These are phyloP conservation scores for Lepidostoma basale DNA, from an alignment of 1,140 invertebrate genomes.

Conservation along the genomic window DNA sequence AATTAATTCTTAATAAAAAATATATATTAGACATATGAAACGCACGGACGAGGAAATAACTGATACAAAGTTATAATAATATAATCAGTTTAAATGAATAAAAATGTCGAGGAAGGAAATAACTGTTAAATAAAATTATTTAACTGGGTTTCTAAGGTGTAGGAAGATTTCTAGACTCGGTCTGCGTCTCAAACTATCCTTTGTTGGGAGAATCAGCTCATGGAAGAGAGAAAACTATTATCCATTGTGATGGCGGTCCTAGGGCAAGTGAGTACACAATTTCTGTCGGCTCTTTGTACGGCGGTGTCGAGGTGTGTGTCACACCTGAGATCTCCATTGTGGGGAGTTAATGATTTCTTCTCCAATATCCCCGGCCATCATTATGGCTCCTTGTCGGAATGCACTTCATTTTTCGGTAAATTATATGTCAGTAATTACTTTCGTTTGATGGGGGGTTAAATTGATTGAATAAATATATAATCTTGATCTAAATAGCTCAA, in stretches of 20 bases:
- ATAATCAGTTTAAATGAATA: too few species aligned
- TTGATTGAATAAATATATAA: conserved; percentile 2
- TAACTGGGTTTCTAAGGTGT: too few species aligned
- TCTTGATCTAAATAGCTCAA: background rate
- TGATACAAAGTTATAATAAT: too few species aligned
- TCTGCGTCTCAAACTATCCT: conserved; percentile 2
- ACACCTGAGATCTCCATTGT: background rate
- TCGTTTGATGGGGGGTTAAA: background rate
- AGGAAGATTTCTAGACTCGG: too few species aligned
- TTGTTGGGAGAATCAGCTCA: conserved; percentile 1
- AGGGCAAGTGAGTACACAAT: background rate
- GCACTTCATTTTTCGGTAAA: conserved; percentile 3
- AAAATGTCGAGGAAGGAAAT: too few species aligned
- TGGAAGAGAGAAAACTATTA: background rate
- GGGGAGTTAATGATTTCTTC: conserved; percentile 2
- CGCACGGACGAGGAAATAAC: too few species aligned
- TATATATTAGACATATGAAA: too few species aligned
- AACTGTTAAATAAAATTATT: too few species aligned
- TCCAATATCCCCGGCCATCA: background rate
- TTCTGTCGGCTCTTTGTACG: too few species aligned
- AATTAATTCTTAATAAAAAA: too few species aligned
- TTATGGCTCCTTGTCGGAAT: background rate
- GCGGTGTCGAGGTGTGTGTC: too few species aligned
- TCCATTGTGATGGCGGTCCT: background rate
- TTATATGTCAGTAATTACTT: background rate